Evolutionary conservation across 1,140 invertebrate genomes (phyloP).

Genomic region (Bombus picipes): DNA sequence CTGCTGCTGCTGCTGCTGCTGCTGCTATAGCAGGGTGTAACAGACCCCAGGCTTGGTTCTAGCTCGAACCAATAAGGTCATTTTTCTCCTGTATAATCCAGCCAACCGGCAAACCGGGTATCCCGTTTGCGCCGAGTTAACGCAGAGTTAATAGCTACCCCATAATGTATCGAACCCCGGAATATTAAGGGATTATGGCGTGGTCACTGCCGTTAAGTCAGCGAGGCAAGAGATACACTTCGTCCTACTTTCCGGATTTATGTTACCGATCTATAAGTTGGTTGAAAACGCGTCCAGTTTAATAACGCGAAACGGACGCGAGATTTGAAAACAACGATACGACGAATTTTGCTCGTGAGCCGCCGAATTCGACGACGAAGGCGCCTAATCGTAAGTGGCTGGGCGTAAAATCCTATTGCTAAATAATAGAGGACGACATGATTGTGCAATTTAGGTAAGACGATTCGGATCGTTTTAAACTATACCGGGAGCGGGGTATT

Average conservation of each 20-base stretch:
- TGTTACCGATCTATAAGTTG: constrained; percentile 20
- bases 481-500: constrained; percentile 17
- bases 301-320: neutral
- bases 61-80: constrained; percentile 74
- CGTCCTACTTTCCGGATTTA: constrained; percentile 58
- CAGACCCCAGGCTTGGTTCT: constrained; percentile 65
- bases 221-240: constrained; percentile 41
- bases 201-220: constrained; percentile 57
- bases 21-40: constrained; percentile 66
- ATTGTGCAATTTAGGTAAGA: constrained; percentile 17
- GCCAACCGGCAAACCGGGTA: constrained; percentile 68
- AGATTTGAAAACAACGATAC: neutral
- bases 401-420: neutral
- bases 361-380: neutral
- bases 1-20: constrained; percentile 68
- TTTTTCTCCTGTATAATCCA: constrained; percentile 74
- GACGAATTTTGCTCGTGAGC: no score
- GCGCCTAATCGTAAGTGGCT: neutral
- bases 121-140: constrained; percentile 71
- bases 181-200: constrained; percentile 73
- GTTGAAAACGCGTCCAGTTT: neutral
- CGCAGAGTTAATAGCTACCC: constrained; percentile 71
- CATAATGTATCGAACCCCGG: constrained; percentile 70
- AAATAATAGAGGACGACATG: neutral
- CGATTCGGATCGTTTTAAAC: constrained; percentile 46